phyloP scores from a whole-genome alignment of 2,888 invertebrate genomes.

The Nomada hirtipes region DNA sequence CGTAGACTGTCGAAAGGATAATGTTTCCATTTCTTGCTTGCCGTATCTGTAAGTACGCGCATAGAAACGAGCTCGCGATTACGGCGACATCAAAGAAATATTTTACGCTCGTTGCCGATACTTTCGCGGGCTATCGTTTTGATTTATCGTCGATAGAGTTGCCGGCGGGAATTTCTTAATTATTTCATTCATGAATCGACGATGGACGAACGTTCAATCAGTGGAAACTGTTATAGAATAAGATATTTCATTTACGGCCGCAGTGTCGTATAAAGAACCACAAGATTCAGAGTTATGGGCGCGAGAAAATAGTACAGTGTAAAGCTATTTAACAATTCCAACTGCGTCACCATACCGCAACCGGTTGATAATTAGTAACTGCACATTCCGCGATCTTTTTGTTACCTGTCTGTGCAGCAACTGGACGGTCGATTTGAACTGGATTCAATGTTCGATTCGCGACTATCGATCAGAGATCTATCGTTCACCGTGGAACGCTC shows the following conservation, averaged over 20 bases:
- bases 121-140: constrained; percentile 21
- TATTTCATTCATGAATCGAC: not conserved
- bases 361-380: not conserved
- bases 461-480: not conserved
- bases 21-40: not conserved
- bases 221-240: no score
- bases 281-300: no score
- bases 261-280: no score
- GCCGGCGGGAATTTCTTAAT: not conserved
- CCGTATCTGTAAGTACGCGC: not conserved
- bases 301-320: no score
- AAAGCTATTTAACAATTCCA: not conserved
- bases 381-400: not conserved
- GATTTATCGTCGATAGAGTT: not conserved
- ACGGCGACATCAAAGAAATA: not conserved
- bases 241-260: no score
- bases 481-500: not conserved
- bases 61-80: not conserved
- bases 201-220: no score
- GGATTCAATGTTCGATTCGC: not conserved
- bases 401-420: not conserved
- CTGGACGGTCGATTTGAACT: not conserved
- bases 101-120: constrained; percentile 26
- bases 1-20: not conserved
- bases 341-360: not conserved